A percentile compares a stretch with the other conserved stretches of the same genome.
phyloP scores from a whole-genome alignment of 2,113 vertebrate genomes.

The Dascyllus trimaculatus region DNA sequence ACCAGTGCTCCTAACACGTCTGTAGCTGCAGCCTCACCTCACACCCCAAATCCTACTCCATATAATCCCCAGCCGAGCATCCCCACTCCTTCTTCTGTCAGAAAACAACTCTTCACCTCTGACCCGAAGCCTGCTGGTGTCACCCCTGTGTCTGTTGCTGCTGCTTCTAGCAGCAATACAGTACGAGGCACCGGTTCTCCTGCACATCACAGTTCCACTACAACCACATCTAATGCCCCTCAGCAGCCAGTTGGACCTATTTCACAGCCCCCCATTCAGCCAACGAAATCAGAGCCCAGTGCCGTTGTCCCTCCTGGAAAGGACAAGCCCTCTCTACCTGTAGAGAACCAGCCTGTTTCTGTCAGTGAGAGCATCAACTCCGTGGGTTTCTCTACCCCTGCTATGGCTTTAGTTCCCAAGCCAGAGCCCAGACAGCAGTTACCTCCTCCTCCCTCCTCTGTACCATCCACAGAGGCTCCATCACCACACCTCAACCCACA shows the following conservation, averaged over 20 bases:
- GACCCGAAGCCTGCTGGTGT: constrained; percentile 86
- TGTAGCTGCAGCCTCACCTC: constrained; percentile 82
- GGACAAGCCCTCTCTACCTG: constrained; percentile 83
- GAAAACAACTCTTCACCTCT: constrained; percentile 94
- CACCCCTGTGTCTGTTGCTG: constrained; percentile 80
- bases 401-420: constrained; percentile 81
- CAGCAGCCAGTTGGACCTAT: constrained; percentile 83
- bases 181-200: constrained; percentile 75
- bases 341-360: constrained; percentile 66
- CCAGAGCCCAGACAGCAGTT: constrained; percentile 86
- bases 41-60: constrained; percentile 81
- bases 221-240: constrained; percentile 79
- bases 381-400: constrained; percentile 77
- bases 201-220: constrained; percentile 76
- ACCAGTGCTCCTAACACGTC: constrained; percentile 76
- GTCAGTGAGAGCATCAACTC: constrained; percentile 72
- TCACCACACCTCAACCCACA: constrained; percentile 84
- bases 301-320: constrained; percentile 84
- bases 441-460: constrained; percentile 86
- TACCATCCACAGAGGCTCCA: constrained; percentile 72
- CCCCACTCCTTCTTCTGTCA: constrained; percentile 93
- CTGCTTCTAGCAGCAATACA: constrained; percentile 80
- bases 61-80: constrained; percentile 84
- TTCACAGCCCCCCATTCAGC: constrained; percentile 71
- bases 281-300: constrained; percentile 87